A percentile compares a stretch with the other conserved stretches of the same genome.
Conservation (phyloP, 2,113 vertebrate species). For the Pangasianodon gigas region DNA sequence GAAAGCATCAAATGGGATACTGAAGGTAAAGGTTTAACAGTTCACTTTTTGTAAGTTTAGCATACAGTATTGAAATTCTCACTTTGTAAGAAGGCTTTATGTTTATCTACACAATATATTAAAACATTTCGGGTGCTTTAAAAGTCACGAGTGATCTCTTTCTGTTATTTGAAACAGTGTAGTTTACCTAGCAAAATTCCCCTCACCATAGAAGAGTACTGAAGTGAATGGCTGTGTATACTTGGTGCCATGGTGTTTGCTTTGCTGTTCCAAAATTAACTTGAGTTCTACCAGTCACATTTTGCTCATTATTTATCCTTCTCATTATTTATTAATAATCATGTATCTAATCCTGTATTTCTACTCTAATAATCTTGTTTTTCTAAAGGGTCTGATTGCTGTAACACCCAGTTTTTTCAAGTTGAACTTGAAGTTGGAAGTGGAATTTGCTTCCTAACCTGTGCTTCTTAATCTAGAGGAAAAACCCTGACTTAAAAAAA, state of each 20-base stretch:
- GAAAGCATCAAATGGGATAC: background rate
- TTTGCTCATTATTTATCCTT: background rate
- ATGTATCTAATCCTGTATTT: background rate
- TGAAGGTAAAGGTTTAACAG: background rate
- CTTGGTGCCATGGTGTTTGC: background rate
- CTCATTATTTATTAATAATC: background rate
- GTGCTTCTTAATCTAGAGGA: background rate
- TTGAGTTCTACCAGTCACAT: background rate
- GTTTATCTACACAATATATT: constrained; percentile 20
- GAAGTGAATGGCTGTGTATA: background rate
- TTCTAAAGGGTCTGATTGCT: background rate
- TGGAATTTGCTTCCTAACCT: background rate
- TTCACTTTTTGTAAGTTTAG: background rate
- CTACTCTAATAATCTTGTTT: background rate
- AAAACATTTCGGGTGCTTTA: constrained; percentile 13
- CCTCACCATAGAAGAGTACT: background rate
- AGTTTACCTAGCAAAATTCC: background rate
- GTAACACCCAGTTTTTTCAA: background rate
- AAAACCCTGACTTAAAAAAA: background rate
- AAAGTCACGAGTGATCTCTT: background rate
- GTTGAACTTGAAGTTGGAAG: background rate
- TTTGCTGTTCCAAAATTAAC: background rate
- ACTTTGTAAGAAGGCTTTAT: background rate
- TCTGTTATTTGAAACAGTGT: background rate
- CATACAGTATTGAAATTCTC: background rate